Base-by-base conservation (phyloP, 2,113 vertebrate genomes). In the Solenodon paradoxus region DNA sequence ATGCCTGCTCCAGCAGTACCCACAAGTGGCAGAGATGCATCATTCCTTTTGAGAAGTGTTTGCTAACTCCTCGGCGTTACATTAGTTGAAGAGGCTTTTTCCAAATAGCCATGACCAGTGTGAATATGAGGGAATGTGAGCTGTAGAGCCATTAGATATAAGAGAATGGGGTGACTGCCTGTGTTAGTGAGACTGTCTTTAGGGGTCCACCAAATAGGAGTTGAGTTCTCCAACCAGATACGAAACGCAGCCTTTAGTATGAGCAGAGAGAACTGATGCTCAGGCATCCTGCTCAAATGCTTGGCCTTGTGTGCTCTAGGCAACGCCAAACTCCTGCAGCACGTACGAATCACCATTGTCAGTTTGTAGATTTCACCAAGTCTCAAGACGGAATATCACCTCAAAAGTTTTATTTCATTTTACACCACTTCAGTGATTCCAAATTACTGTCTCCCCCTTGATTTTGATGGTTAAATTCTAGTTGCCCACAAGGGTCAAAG, bases 1-100 rank as follows among this genome's bases (percentile, higher is more conserved):
- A n/a, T 26, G 42, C 2, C n/a, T 4, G 1, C 26, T 22, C 5
- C 5, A 24, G 32, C 22, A 17, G 11, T 20, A 12, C 13, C 16
- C 63, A 68, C 16, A 7, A 5, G 28, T 20, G 9, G 38, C 22
- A 59, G 38, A 40, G 40, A 38, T 26, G n/a, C n/a, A 64, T 10
- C 24, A 15, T 51, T n/a, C 4, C n/a, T 64, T 66, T 24, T 7
- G 3, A 40, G 20, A 75, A 45, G 20, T 24, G 55, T 59, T 57
- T 19, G 26, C 66, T 35, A 32, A 40, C 11, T 63, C 53, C n/a
- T 22, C 2, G 35, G 30, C 32, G 28, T 71, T 53, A 40, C 16
- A 1, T n/a, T n/a, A 12, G 40, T 7, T 47, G 30, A 64, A 15
- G 11, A 8, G 32, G 22, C 47, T 40, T 19, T 9, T 7, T 8